Base-by-base conservation (phyloP, 2,888 invertebrate species). In the Volucella zonaria region DNA sequence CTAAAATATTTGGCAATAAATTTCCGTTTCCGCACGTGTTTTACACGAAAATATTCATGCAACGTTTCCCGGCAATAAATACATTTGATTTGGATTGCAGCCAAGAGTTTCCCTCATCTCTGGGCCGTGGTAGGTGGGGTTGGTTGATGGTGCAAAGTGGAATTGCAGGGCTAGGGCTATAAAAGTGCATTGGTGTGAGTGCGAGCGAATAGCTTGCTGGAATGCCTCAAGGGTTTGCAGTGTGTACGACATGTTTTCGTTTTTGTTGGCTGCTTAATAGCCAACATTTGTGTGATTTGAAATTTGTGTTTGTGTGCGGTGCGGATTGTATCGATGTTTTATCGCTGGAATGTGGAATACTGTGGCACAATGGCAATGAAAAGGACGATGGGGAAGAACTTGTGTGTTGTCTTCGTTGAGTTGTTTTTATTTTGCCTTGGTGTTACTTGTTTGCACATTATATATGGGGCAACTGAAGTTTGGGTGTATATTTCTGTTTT, bases 61-160 rank as follows among this genome's bases (percentile, higher is more conserved):
- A 89, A 89, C 90, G 89, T 89, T 90, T 89, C 88, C 89, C 88
- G 87, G 89, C 89, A 89, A 91, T 91, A 91, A 90, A 91, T 90
- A 89, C 87, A 87, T 88, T 89, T 89, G 89, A 90, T 90, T 89
- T 89, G 89, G 89, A 87, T 80, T 82, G 82, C 87, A 88, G 89
- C 89, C 88, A 88, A 79, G 70, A 73, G 56, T 62, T 87, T 80
- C 58, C 61, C 31, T 38, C 15, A 40, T n/a, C 11, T 42, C 31
- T 31, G 4, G 31, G 31, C 1, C n/a, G 12, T 10, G 8, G 3
- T 31, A 3, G 11, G 1, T 8, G 8, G 0, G 2, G 38, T 56
- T 14, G 10, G 10, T 12, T 23, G 31, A 31, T n/a, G 8, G 4
- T 43, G 10, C 14, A 31, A 31, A 31, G 0, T 31, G 6, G 31